Evolutionary conservation across 2,888 invertebrate genomes (phyloP), one percentile per base, ranked within the genome.

Genomic region (Galeopsomyia nigrocyanea): DNA sequence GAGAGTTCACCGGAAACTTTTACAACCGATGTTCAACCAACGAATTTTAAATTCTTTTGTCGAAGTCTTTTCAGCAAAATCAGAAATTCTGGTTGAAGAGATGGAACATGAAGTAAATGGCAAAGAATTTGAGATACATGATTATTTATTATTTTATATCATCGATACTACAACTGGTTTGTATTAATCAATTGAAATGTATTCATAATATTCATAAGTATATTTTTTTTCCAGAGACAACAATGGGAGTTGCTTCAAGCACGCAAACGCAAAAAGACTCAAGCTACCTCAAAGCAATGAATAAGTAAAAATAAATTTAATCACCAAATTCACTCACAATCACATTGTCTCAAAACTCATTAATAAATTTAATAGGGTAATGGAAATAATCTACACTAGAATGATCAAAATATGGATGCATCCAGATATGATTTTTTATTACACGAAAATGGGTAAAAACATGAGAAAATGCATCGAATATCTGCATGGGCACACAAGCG

Each of bases 381-480:
- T 88, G 80, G 85, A 87, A 1, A 86, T 88, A 49, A 85, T 89
- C 55, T 87, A 82, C 77, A 85, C 84, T 84, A 83, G 89, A 14
- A 81, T 89, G 65, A 88, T 88, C 78, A 88, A 88, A 77, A 84
- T 88, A 0, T 93, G 92, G 92, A 83, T 91, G 72, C 91, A 91
- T 84, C 88, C 90, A 0, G 89, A 91, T 66, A 86, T 88, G 0
- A 83, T 92, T 50, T 93, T 90, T 84, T 87, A 89, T 58, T 80
- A 88, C 10, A 88, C 90, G 0, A 83, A 86, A 57, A 86, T 88
- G 63, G 90, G 90, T 1, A 88, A 87, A 77, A 83, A 88, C 67
- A 90, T 90, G 80, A 86, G 87, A 58, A 85, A 89, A 65, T 88
- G 87, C 76, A 86, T 93, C 19, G 86, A 89, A 21, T 85, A 89